phyloP scores from a whole-genome alignment of 2,113 vertebrate genomes.

The Oreotragus oreotragus region DNA sequence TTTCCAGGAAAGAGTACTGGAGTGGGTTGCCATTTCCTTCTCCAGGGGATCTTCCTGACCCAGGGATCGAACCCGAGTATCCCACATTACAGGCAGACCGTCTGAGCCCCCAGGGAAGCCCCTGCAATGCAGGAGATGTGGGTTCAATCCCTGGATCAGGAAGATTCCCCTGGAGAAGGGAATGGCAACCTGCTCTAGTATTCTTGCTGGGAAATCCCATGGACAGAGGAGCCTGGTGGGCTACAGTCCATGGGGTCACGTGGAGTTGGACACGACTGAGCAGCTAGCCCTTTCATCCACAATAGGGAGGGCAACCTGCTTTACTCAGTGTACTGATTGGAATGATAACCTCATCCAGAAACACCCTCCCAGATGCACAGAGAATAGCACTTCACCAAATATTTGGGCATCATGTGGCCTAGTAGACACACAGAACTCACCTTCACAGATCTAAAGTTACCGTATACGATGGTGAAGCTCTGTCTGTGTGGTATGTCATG shows the following conservation, averaged over 20 bases:
- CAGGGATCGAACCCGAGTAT: background rate
- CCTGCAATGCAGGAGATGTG: background rate
- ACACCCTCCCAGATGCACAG: background rate
- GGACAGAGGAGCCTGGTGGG: background rate
- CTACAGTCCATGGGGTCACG: background rate
- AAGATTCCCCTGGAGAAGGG: background rate
- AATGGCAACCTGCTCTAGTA: background rate
- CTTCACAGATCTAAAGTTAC: background rate
- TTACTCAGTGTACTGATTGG: background rate
- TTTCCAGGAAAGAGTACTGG: background rate
- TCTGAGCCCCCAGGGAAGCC: background rate
- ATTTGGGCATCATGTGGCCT: background rate
- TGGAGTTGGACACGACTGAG: background rate
- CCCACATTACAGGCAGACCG: background rate
- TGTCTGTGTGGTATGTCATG: fast-evolving
- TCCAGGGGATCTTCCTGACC: no score
- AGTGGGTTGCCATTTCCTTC: background rate
- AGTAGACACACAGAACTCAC: background rate
- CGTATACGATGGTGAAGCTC: background rate
- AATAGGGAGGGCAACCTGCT: background rate
- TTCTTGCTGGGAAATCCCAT: background rate
- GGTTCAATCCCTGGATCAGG: background rate
- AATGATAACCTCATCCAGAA: background rate
- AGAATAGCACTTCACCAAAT: background rate
- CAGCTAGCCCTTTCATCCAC: background rate